Percentiles rank a stretch among this genome's conserved stretches.
Evolutionary conservation across 2,888 invertebrate genomes (phyloP).

Genomic region (Hydraecia micacea): DNA sequence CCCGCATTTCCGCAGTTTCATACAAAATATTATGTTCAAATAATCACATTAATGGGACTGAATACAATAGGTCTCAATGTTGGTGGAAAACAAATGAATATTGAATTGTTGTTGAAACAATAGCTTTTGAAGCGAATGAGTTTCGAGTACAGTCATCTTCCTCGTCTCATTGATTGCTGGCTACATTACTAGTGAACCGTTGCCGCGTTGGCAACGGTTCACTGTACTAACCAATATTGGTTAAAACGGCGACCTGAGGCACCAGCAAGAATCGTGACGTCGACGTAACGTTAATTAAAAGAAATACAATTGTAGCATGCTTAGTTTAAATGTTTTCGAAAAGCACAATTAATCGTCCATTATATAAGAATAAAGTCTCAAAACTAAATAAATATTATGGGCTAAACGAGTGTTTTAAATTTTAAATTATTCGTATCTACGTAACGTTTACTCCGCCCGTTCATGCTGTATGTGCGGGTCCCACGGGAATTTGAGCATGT

Average conservation of each 20-base stretch:
- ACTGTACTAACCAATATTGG: neutral
- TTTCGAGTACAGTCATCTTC: conserved; percentile 35
- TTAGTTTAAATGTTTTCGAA: neutral
- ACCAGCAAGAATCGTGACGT: neutral
- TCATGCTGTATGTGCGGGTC: too few relatives aligned
- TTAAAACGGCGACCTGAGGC: neutral
- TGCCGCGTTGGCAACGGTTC: neutral
- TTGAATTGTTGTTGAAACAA: conserved; percentile 57
- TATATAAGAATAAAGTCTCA: too few relatives aligned
- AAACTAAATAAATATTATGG: too few relatives aligned
- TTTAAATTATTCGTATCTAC: too few relatives aligned
- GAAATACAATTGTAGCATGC: neutral
- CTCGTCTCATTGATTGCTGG: conserved; percentile 16
- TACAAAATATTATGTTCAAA: conserved; percentile 48
- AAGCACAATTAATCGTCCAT: neutral
- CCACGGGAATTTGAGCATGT: neutral
- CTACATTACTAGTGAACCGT: too few relatives aligned
- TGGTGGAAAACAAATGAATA: conserved; percentile 52
- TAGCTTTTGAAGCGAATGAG: conserved; percentile 33
- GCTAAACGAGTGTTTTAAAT: too few relatives aligned
- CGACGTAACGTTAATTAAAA: too few relatives aligned
- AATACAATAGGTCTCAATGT: conserved; percentile 50
- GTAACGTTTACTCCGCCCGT: too few relatives aligned
- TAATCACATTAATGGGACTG: conserved; percentile 57
- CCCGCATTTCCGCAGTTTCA: conserved; percentile 27